Evolutionary conservation across 2,888 invertebrate species (phyloP), one percentile per base, ranked within the genome.

Genomic region (Cheilosia vernalis): DNA sequence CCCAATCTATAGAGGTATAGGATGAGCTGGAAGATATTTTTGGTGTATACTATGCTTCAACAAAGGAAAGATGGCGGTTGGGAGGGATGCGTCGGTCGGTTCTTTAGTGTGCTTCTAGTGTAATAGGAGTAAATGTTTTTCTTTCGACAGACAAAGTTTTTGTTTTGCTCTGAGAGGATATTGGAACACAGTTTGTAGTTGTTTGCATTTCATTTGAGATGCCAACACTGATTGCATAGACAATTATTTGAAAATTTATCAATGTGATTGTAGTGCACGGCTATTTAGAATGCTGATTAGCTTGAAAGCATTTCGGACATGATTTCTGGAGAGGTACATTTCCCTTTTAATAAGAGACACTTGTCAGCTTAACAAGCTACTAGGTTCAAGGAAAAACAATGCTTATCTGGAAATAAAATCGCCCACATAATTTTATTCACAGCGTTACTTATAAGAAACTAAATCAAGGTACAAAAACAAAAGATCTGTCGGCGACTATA

Each of bases 141-240:
- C 51, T 53, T 66, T 40, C 5, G 40, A 19, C 53, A 53, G 66
- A 53, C 37, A 66, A 66, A 66, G 66, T 60, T 66, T 64, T 51
- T 63, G n/a, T 40, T 53, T 49, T 4, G 1, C 30, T 13, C 51
- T 10, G 47, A 21, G 30, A 13, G 27, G 44, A 33, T 64, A 49
- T 63, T 49, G 49, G 24, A 37, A 49, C 33, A 49, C 33, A 49
- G 33, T 44, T 60, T 44, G 51, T 51, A n/a, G 24, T 24, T 49
- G 47, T 61, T 72, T 72, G 61, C 51, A 58, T 61, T 72, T 60
- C 61, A 72, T 61, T 72, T 61, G 60, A 51, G 51, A 42, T 61
- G 42, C 51, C 51, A 61, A 53, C 53, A 51, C 17, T 51, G 60
- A 61, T 53, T 61, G 72, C 61, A 61, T 53, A 24, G 61, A 53